A percentile compares a stretch with the other conserved stretches of the same genome.
Conservation (phyloP, 2,797 vertebrate genomes). For the Etheostoma nigrum region DNA sequence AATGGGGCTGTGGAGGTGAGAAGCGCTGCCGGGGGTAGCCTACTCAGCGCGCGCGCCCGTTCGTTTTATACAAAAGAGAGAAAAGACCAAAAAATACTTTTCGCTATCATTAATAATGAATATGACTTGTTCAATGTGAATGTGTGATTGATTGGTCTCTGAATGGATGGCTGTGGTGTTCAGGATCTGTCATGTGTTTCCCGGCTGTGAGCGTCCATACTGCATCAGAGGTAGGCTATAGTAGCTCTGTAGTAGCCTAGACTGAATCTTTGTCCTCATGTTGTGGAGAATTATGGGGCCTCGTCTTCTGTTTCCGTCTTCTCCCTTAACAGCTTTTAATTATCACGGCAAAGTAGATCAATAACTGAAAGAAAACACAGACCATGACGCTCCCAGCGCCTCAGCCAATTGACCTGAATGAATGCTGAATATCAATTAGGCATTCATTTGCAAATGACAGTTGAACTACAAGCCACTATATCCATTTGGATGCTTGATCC, state of each 20-base stretch:
- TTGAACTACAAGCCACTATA: slow-evolving; percentile 46
- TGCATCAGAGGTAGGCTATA: slow-evolving; percentile 50
- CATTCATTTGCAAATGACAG: slow-evolving; percentile 82
- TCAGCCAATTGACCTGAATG: slow-evolving; percentile 72
- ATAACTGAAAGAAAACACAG: slow-evolving; percentile 33
- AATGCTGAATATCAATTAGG: slow-evolving; percentile 79
- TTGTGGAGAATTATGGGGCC: slow-evolving; percentile 11
- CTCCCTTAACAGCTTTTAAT: slow-evolving; percentile 30
- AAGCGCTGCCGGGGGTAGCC: slow-evolving; percentile 26
- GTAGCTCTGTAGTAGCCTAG: slow-evolving; percentile 34
- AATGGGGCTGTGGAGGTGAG: slow-evolving; percentile 40
- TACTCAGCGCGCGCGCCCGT: background rate
- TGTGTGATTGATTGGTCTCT: background rate
- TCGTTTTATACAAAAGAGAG: background rate
- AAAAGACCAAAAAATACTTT: background rate
- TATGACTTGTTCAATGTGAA: background rate
- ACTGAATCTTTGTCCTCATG: slow-evolving; percentile 56
- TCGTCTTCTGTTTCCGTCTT: slow-evolving; percentile 5
- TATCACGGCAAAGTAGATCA: slow-evolving; percentile 30
- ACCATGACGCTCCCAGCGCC: slow-evolving; percentile 40
- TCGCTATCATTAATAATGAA: accelerated
- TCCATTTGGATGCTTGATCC: slow-evolving; percentile 41
- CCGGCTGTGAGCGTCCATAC: slow-evolving; percentile 62
- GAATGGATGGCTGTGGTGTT: background rate
- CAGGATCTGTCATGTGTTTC: slow-evolving; percentile 56